These are phyloP conservation scores for Anoplius nigerrimus DNA, from an alignment of 2,888 invertebrate genomes.

Conservation along the genomic window DNA sequence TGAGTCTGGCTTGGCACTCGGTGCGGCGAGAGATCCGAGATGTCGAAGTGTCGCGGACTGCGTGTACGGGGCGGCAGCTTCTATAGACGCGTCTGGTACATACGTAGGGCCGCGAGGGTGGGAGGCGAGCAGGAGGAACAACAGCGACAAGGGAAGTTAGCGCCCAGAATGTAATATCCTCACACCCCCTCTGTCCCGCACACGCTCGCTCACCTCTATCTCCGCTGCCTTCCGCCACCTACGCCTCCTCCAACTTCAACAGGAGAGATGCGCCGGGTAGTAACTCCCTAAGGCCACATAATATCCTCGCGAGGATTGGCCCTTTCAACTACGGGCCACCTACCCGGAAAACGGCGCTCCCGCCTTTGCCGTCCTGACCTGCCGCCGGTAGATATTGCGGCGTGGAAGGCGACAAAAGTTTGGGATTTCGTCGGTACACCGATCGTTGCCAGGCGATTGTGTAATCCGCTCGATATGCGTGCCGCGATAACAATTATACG, in stretches of 20 bases:
- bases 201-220: conserved; percentile 25
- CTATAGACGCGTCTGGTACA: no score
- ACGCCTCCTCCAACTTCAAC: conserved; percentile 16
- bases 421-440: no score
- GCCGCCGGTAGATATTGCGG: not conserved
- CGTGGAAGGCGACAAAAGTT: no score
- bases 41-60: not conserved
- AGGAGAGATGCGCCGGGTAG: conserved; percentile 23
- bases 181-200: conserved; percentile 38
- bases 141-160: conserved; percentile 35
- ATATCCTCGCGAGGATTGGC: conserved; percentile 43
- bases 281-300: conserved; percentile 47
- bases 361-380: no score
- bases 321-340: no score
- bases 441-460: no score
- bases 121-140: not conserved
- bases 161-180: conserved; percentile 49
- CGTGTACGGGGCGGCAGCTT: not conserved
- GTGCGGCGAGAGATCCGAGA: no score
- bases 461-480: no score
- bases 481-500: no score
- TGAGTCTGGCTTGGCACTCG: no score
- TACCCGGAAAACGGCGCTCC: no score
- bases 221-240: conserved; percentile 15
- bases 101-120: not conserved